Percentiles rank a stretch among this genome's conserved stretches.
phyloP scores from a whole-genome alignment of 2,888 invertebrate genomes.

The Orthonevra nobilis region DNA sequence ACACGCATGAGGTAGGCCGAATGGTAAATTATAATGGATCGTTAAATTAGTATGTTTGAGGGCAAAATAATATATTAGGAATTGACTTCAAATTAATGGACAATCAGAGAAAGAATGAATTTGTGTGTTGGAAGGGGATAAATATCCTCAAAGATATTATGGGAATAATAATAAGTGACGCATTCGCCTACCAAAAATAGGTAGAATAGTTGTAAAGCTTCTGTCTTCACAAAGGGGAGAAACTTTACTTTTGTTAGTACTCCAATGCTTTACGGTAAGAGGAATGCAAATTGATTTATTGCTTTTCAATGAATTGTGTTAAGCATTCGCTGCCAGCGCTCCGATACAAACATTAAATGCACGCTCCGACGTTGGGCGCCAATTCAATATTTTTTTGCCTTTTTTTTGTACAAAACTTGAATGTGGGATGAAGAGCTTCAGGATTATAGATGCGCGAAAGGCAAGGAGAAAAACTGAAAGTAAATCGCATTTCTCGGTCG shows the following conservation, averaged over 20 bases:
- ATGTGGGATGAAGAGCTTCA: slow-evolving; percentile 3
- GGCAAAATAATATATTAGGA: background rate
- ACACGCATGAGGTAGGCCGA: slow-evolving; percentile 72
- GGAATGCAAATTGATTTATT: too few species aligned
- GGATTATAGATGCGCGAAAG: slow-evolving; percentile 9
- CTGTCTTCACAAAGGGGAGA: background rate
- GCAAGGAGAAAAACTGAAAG: slow-evolving; percentile 8
- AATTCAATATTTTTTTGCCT: background rate
- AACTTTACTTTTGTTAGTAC: too few species aligned
- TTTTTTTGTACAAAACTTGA: background rate
- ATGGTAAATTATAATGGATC: slow-evolving; percentile 62
- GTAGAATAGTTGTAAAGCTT: too few species aligned
- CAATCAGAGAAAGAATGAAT: slow-evolving; percentile 16
- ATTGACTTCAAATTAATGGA: slow-evolving; percentile 16
- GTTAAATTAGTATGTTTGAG: slow-evolving; percentile 12
- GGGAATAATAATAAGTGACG: slow-evolving; percentile 16
- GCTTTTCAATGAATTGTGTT: too few species aligned
- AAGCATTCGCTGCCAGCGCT: too few species aligned
- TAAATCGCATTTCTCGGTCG: slow-evolving; percentile 48
- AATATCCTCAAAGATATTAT: slow-evolving; percentile 15
- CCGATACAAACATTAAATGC: background rate
- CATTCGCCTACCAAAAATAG: slow-evolving; percentile 20
- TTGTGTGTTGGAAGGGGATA: slow-evolving; percentile 27
- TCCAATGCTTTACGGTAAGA: too few species aligned
- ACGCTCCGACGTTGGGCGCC: background rate